Evolutionary conservation across 2,888 invertebrate genomes (phyloP).

Genomic region (Trichogramma evanescens): DNA sequence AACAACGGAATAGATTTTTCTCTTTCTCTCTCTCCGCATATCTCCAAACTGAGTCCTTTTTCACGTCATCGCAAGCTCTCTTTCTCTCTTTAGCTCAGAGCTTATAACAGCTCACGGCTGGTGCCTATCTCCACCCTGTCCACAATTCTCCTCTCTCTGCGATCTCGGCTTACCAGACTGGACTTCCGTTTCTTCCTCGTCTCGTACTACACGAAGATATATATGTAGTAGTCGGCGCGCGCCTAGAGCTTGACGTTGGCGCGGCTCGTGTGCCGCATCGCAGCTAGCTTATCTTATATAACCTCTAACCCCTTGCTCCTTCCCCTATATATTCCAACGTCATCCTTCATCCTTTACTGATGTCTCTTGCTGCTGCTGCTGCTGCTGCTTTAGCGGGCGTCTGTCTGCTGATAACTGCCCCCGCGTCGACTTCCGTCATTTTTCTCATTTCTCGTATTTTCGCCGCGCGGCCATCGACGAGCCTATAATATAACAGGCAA

Average conservation of each 20-base stretch:
- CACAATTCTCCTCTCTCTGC: constrained; percentile 7
- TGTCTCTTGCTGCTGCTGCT: background rate
- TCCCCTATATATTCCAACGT: background rate
- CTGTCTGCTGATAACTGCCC: background rate
- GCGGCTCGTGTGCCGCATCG: no score
- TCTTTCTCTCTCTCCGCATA: background rate
- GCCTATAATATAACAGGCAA: no score
- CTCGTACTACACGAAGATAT: no score
- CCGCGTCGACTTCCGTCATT: background rate
- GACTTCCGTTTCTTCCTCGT: constrained; percentile 34
- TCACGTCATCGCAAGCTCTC: constrained; percentile 9
- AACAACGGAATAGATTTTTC: constrained; percentile 16
- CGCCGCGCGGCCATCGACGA: no score
- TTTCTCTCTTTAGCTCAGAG: constrained; percentile 20
- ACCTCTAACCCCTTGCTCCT: constrained; percentile 7
- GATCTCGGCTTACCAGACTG: constrained; percentile 32
- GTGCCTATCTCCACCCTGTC: constrained; percentile 18
- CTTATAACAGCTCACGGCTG: constrained; percentile 9
- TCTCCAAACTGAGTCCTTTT: constrained; percentile 3
- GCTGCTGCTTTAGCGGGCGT: constrained; percentile 2
- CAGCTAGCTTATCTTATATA: constrained; percentile 11
- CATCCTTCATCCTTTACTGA: background rate
- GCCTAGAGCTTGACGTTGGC: background rate
- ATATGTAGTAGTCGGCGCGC: no score
- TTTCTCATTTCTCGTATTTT: background rate